phyloP scores from a whole-genome alignment of 2,113 vertebrate species.

The Pelecanoides urinatrix region DNA sequence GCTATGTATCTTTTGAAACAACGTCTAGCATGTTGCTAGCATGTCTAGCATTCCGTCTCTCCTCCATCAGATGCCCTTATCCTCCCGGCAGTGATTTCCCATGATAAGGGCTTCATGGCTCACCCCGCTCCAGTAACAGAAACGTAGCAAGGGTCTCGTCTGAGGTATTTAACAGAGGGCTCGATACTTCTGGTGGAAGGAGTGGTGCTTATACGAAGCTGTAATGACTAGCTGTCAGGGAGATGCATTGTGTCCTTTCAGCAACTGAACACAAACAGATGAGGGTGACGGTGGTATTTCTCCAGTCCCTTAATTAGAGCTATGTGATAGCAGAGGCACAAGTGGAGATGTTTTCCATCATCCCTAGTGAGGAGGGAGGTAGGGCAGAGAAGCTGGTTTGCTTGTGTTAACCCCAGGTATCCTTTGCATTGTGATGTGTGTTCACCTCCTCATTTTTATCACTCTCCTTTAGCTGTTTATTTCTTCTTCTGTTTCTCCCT shows the following conservation, averaged over 20 bases:
- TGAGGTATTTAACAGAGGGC: background rate
- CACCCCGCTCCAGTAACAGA: background rate
- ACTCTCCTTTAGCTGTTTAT: background rate
- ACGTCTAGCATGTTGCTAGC: background rate
- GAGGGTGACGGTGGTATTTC: constrained; percentile 70
- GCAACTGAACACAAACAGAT: constrained; percentile 69
- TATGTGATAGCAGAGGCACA: constrained; percentile 41
- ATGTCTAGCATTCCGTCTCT: background rate
- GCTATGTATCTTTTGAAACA: background rate
- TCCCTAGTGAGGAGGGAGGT: background rate
- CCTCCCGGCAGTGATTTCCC: background rate
- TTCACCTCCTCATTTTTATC: constrained; percentile 8
- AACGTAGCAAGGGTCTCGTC: background rate
- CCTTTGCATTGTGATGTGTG: background rate
- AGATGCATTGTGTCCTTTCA: constrained; percentile 79
- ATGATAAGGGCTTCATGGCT: background rate
- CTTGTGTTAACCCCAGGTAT: background rate
- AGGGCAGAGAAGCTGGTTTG: background rate
- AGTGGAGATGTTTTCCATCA: constrained; percentile 67
- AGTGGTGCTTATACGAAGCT: constrained; percentile 40
- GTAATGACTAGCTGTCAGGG: constrained; percentile 82
- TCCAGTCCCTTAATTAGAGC: constrained; percentile 79
- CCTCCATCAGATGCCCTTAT: background rate
- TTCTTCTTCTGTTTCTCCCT: background rate
- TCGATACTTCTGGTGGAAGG: constrained; percentile 54